Conservation (phyloP, 2,888 invertebrate species). For the Microdon myrmicae region DNA sequence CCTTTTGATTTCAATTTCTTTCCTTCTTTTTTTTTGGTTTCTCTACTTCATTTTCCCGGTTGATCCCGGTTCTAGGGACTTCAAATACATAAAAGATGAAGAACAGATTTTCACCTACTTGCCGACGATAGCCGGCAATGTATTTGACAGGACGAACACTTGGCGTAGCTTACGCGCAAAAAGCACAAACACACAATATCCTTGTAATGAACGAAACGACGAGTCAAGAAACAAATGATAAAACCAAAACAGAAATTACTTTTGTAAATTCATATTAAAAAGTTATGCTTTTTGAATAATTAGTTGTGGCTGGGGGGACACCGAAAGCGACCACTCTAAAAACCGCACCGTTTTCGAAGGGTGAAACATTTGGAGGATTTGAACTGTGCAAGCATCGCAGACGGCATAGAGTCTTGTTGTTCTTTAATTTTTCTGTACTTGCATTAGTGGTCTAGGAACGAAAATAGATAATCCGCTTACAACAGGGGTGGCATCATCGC, state of each 20-base stretch:
- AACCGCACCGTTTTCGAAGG: neutral
- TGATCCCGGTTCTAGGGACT: neutral
- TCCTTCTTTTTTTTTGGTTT: neutral
- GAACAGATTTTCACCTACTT: constrained; percentile 32
- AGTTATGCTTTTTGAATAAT: constrained; percentile 45
- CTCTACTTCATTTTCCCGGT: too few relatives aligned
- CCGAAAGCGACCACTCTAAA: constrained; percentile 3
- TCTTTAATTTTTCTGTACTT: too few relatives aligned
- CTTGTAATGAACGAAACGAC: constrained; percentile 21
- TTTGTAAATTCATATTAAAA: constrained; percentile 45
- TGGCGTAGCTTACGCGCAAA: too few relatives aligned
- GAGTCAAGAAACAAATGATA: constrained; percentile 2
- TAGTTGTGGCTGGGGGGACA: constrained; percentile 21
- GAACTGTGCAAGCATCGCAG: constrained; percentile 20
- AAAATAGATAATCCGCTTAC: constrained; percentile 46
- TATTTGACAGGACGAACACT: too few relatives aligned
- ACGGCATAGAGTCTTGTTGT: too few relatives aligned
- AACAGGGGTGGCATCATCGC: constrained; percentile 20
- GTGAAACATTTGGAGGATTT: constrained; percentile 2
- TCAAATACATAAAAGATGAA: constrained; percentile 34
- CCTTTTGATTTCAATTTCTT: neutral
- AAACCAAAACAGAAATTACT: constrained; percentile 35
- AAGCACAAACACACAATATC: neutral
- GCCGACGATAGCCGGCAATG: too few relatives aligned
- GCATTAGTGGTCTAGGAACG: too few relatives aligned